phyloP scores from a whole-genome alignment of 2,797 vertebrate genomes.

The Micropoecilia bifurca region DNA sequence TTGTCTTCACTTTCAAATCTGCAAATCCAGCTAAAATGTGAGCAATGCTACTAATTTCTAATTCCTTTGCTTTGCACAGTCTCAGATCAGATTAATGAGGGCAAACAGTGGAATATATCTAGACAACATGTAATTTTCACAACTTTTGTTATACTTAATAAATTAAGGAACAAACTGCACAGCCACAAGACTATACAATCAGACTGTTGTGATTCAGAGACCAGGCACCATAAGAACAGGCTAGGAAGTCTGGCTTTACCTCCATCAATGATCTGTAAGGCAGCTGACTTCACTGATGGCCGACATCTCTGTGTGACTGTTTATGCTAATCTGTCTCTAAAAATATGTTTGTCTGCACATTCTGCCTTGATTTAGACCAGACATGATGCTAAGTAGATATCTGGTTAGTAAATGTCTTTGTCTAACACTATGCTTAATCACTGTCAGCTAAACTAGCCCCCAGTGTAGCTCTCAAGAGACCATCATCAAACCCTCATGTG shows the following conservation, averaged over 20 bases:
- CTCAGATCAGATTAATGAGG: too few relatives aligned
- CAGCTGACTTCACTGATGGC: slow-evolving; percentile 46
- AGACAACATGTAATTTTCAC: background rate
- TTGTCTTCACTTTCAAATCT: slow-evolving; percentile 48
- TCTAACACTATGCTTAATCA: slow-evolving; percentile 30
- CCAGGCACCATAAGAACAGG: slow-evolving; percentile 43
- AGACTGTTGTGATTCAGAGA: slow-evolving; percentile 48
- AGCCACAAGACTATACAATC: slow-evolving; percentile 28
- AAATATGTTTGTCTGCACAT: slow-evolving; percentile 13
- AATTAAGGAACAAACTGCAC: background rate
- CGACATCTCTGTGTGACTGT: slow-evolving; percentile 25
- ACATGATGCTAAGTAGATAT: slow-evolving; percentile 12
- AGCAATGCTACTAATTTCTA: slow-evolving; percentile 3
- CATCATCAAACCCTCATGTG: slow-evolving; percentile 30
- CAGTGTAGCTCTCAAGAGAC: slow-evolving; percentile 29
- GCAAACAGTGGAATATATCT: background rate
- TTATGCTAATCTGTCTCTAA: background rate
- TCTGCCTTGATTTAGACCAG: background rate
- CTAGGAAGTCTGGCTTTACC: slow-evolving; percentile 58
- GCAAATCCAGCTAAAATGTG: slow-evolving; percentile 54
- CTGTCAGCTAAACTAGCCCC: slow-evolving; percentile 29
- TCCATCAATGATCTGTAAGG: slow-evolving; percentile 65
- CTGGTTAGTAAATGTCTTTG: slow-evolving; percentile 12
- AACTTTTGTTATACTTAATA: background rate
- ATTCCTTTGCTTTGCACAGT: background rate